These are phyloP conservation scores for Danio albolineatus DNA, from an alignment of 2,797 vertebrate genomes.

Conservation along the genomic window DNA sequence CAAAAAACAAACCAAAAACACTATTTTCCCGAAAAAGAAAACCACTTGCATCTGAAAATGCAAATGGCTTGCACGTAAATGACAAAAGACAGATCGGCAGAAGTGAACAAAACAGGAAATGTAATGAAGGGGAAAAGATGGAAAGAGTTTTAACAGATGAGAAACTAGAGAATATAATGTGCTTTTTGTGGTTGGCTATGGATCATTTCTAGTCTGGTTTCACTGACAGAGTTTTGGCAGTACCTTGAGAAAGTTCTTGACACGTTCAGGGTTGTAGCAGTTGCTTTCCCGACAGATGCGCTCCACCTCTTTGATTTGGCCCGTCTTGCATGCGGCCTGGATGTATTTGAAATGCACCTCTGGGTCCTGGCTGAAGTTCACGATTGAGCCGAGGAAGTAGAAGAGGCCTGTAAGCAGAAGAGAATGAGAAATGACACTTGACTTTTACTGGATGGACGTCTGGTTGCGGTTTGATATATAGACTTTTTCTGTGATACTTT, in stretches of 20 bases:
- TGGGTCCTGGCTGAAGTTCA: slow-evolving; percentile 99
- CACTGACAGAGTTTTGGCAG: slow-evolving; percentile 35
- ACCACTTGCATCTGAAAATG: not conserved
- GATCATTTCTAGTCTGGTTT: not conserved
- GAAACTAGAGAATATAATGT: slow-evolving; percentile 32
- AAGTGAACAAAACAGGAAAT: slow-evolving; percentile 14
- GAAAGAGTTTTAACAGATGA: slow-evolving; percentile 19
- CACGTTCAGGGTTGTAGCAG: slow-evolving; percentile 96
- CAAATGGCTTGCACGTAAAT: not conserved
- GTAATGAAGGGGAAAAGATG: slow-evolving; percentile 36
- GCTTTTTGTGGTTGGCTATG: slow-evolving; percentile 31
- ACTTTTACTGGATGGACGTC: slow-evolving; percentile 11
- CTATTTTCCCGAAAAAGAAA: not conserved
- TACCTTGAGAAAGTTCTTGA: slow-evolving; percentile 99
- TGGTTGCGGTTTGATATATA: not conserved
- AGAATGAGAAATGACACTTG: slow-evolving; percentile 30
- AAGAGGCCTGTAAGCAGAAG: slow-evolving; percentile 85
- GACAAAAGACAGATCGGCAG: slow-evolving; percentile 14
- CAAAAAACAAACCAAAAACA: not conserved
- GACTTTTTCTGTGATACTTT: not conserved
- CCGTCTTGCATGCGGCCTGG: slow-evolving; percentile 97
- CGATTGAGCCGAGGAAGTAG: slow-evolving; percentile 99
- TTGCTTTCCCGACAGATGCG: slow-evolving; percentile 98
- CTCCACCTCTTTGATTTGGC: slow-evolving; percentile 98
- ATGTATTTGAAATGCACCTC: slow-evolving; percentile 99